Conservation (phyloP, 2,888 invertebrate genomes). For the Himalopsyche anomala region DNA sequence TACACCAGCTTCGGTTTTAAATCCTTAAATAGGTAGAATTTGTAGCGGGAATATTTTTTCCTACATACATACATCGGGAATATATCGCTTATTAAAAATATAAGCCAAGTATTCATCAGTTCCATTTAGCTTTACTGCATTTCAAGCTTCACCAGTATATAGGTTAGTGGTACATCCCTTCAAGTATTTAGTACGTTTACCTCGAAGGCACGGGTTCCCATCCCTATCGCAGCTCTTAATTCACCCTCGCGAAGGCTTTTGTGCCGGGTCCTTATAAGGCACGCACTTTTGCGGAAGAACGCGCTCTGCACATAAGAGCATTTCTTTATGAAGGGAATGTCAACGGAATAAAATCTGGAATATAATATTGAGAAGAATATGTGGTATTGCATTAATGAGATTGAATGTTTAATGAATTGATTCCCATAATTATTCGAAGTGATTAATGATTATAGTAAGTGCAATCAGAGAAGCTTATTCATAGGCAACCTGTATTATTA, state of each 20-base stretch:
- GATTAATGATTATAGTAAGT: no score
- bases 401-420: background rate
- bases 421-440: no score
- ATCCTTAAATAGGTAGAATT: no score
- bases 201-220: conserved; percentile 20
- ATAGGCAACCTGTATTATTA: no score
- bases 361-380: background rate
- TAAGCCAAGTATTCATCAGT: background rate
- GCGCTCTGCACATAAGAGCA: conserved; percentile 11
- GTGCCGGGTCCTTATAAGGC: background rate
- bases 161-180: conserved; percentile 59
- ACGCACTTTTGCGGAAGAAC: conserved; percentile 34
- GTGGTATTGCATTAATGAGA: background rate
- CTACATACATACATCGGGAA: background rate
- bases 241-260: conserved; percentile 39
- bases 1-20: no score
- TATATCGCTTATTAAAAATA: background rate
- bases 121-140: conserved; percentile 13
- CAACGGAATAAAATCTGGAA: conserved; percentile 2
- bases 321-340: conserved; percentile 1
- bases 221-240: conserved; percentile 11
- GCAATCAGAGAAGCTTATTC: no score
- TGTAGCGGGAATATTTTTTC: no score
- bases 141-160: conserved; percentile 23
- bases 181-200: conserved; percentile 28